phyloP scores from a whole-genome alignment of 2,797 vertebrate species.

The Chaetophractus vellerosus region DNA sequence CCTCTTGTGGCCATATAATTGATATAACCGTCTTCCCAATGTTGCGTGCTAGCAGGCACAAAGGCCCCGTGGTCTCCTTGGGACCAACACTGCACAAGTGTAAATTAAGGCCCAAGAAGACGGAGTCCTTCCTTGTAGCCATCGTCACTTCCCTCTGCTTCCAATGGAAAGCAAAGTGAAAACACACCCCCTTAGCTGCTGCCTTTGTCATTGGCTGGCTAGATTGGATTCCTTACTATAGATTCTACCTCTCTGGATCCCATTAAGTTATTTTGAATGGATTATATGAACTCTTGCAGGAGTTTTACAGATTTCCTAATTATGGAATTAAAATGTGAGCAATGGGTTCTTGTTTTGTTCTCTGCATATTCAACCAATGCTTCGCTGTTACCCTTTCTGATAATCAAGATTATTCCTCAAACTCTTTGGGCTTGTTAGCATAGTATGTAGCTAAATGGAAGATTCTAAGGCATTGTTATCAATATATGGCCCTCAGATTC shows the following conservation, averaged over 20 bases:
- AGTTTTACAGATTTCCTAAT: background rate
- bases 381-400: background rate
- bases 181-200: background rate
- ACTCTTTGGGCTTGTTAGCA: background rate
- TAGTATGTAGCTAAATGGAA: background rate
- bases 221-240: background rate
- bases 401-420: background rate
- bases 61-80: background rate
- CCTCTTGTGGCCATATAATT: background rate
- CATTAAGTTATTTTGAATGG: conserved; percentile 4
- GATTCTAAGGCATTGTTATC: background rate
- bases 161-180: background rate
- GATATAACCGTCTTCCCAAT: background rate
- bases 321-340: background rate
- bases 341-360: background rate
- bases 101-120: background rate
- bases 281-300: background rate
- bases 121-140: background rate
- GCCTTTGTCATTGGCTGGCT: background rate
- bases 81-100: background rate
- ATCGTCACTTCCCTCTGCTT: background rate
- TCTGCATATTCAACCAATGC: background rate
- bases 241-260: background rate
- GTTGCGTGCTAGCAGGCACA: background rate
- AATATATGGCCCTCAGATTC: background rate